Evolutionary conservation across 2,113 vertebrate genomes (phyloP).

Genomic region (Pseudorasbora parva): DNA sequence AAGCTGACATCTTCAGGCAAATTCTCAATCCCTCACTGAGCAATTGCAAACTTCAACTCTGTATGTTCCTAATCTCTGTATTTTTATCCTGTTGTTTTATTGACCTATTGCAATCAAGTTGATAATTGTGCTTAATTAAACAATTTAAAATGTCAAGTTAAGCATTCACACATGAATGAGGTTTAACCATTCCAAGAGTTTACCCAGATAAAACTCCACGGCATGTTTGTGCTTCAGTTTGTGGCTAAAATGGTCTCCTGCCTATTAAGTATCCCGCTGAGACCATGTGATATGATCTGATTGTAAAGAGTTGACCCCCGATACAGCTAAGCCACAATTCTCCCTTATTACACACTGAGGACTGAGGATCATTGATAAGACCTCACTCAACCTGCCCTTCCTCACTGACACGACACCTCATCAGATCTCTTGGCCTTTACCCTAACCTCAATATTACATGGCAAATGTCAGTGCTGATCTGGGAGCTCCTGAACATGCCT

Average conservation of each 20-base stretch:
- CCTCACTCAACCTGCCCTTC: not conserved
- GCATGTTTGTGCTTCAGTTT: not conserved
- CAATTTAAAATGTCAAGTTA: not conserved
- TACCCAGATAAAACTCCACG: not conserved
- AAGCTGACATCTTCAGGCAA: not conserved
- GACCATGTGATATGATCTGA: slow-evolving; percentile 22
- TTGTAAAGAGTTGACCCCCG: not conserved
- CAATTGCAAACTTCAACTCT: not conserved
- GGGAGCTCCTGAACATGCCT: no score
- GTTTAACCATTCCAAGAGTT: slow-evolving; percentile 8
- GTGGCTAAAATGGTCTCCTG: slow-evolving; percentile 2
- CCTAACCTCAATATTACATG: slow-evolving; percentile 1
- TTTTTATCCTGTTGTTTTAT: not conserved
- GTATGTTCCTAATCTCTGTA: no score
- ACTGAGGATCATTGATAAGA: slow-evolving; percentile 43
- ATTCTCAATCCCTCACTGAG: no score
- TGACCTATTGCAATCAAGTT: not conserved
- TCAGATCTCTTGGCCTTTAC: not conserved
- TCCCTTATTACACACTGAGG: slow-evolving; percentile 7
- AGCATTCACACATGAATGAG: slow-evolving; percentile 1
- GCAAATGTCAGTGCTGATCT: slow-evolving; percentile 34
- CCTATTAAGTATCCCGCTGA: not conserved
- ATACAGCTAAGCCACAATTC: slow-evolving; percentile 14
- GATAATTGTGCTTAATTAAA: not conserved
- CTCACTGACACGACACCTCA: slow-evolving; percentile 28